Conservation (phyloP, 2,797 vertebrate genomes). For the Tokudaia muenninki region DNA sequence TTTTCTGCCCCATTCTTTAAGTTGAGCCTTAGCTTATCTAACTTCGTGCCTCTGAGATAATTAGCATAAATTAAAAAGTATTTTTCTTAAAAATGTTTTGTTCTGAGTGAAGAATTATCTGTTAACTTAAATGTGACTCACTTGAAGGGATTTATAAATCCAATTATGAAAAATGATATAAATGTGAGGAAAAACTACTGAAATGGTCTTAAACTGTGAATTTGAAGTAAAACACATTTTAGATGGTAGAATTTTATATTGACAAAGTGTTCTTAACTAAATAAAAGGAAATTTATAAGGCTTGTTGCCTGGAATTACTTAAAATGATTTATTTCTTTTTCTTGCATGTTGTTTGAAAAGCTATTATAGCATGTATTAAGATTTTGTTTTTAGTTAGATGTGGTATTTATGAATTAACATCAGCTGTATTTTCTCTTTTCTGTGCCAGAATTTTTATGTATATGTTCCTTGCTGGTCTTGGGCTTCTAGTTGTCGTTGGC, state of each 20-base stretch:
- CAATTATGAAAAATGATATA: background rate
- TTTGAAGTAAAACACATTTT: slow-evolving; percentile 13
- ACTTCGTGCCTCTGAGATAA: background rate
- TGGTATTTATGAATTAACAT: slow-evolving; percentile 20
- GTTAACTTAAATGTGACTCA: background rate
- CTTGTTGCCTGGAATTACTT: background rate
- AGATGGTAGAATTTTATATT: slow-evolving; percentile 23
- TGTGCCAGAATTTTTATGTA: slow-evolving; percentile 96
- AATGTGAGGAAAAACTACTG: background rate
- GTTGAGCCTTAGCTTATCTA: background rate
- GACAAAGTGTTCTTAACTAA: background rate
- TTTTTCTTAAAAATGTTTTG: slow-evolving; percentile 36
- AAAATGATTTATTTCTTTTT: background rate
- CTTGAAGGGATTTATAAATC: slow-evolving; percentile 29
- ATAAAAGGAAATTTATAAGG: slow-evolving; percentile 19
- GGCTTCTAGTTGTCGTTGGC: slow-evolving; percentile 94
- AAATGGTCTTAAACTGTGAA: background rate
- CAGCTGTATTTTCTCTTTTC: slow-evolving; percentile 35
- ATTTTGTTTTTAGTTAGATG: slow-evolving; percentile 11
- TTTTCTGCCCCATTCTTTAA: background rate
- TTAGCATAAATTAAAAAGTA: background rate
- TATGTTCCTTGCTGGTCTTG: slow-evolving; percentile 97
- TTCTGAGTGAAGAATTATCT: background rate
- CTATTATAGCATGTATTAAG: background rate
- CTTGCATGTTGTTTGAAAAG: slow-evolving; percentile 3